A percentile compares a stretch with the other conserved stretches of the same genome.
Conservation (phyloP, 1,140 invertebrate species). For the Belonocnema kinseyi region DNA sequence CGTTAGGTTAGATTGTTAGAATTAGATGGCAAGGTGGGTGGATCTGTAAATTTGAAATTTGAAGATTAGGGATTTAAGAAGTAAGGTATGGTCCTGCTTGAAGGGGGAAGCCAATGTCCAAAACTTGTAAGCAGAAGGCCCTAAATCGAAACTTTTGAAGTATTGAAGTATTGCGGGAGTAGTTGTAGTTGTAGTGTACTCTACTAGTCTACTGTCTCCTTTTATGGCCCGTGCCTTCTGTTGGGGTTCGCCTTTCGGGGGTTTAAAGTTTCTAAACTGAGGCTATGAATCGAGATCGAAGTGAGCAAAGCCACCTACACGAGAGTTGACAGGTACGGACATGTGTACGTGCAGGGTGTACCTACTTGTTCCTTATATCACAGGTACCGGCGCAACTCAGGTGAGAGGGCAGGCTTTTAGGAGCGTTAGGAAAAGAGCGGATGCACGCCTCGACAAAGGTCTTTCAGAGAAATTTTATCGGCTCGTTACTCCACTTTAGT, state of each 20-base stretch:
- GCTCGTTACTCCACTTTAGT: slow-evolving; percentile 27
- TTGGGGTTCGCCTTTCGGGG: slow-evolving; percentile 19
- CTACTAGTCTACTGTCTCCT: no score
- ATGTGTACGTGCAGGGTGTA: slow-evolving; percentile 15
- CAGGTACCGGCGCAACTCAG: slow-evolving; percentile 28
- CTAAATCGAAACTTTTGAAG: not conserved
- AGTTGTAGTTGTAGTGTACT: no score
- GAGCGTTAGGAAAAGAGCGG: slow-evolving; percentile 44
- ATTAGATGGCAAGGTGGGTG: slow-evolving; percentile 12
- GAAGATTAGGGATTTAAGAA: slow-evolving; percentile 14
- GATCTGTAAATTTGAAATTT: not conserved
- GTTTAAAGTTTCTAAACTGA: slow-evolving; percentile 25
- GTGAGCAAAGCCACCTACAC: slow-evolving; percentile 27
- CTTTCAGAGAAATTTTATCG: slow-evolving; percentile 37
- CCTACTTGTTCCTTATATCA: slow-evolving; percentile 20
- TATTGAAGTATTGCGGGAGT: no score
- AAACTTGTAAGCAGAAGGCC: not conserved
- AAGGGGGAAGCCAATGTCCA: not conserved
- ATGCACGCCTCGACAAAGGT: slow-evolving; percentile 49
- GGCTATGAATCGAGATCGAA: slow-evolving; percentile 30
- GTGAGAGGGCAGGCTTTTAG: slow-evolving; percentile 19
- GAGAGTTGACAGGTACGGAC: slow-evolving; percentile 17
- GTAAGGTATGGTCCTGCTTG: not conserved
- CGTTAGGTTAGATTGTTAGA: not conserved
- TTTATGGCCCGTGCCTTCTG: slow-evolving; percentile 22